Evolutionary conservation across 2,888 invertebrate genomes (phyloP).

Genomic region (Fragum whitleyi): DNA sequence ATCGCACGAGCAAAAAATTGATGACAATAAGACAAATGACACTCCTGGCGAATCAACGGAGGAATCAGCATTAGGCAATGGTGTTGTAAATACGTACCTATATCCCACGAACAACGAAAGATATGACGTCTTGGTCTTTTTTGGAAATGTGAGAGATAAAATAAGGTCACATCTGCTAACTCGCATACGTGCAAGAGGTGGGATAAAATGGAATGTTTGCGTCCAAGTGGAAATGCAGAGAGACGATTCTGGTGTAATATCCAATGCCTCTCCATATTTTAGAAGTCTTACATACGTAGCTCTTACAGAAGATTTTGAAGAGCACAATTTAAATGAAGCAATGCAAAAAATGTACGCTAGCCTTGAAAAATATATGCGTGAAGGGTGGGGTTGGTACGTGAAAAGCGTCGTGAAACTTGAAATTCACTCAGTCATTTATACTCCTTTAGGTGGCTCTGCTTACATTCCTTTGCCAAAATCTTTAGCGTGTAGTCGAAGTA

Average conservation of each 20-base stretch:
- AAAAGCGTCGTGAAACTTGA: conserved; percentile 42
- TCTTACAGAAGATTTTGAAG: not conserved
- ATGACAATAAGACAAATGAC: too few species aligned
- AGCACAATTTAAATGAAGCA: too few species aligned
- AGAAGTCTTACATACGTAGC: not conserved
- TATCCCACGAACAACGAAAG: conserved; percentile 10
- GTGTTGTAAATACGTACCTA: not conserved
- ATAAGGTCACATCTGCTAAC: not conserved
- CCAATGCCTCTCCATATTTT: conserved; percentile 19
- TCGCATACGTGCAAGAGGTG: not conserved
- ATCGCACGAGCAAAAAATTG: too few species aligned
- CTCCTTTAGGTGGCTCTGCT: conserved; percentile 40
- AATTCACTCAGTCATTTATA: conserved; percentile 40
- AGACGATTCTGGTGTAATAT: conserved; percentile 20
- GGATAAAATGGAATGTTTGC: conserved; percentile 18
- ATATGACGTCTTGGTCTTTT: conserved; percentile 12
- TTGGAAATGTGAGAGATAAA: conserved; percentile 8
- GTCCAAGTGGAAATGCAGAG: conserved; percentile 26
- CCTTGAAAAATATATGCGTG: conserved; percentile 49
- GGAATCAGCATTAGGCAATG: not conserved
- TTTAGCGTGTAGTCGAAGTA: not conserved
- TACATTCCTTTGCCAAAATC: conserved; percentile 41
- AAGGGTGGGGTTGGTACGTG: conserved; percentile 49
- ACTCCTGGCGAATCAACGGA: not conserved
- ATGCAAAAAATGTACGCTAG: conserved; percentile 53